A percentile compares a stretch with the other conserved stretches of the same genome.
Evolutionary conservation across 1,140 invertebrate genomes (phyloP).

Genomic region (Conopomorpha cramerella): DNA sequence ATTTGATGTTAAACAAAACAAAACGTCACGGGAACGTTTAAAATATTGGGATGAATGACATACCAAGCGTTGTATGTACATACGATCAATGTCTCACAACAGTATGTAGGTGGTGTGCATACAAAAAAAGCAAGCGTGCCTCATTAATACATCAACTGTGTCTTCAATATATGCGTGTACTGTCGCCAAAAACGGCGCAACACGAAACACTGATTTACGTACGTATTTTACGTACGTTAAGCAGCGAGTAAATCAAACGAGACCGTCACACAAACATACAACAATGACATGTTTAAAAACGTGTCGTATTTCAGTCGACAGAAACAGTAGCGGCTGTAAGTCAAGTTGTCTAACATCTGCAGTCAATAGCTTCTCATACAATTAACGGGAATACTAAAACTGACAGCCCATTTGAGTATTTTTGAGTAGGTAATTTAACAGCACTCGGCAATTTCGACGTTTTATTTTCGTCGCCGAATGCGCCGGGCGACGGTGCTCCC

Average conservation of each 20-base stretch:
- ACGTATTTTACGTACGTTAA: slow-evolving; percentile 1
- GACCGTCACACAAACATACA: too few relatives aligned
- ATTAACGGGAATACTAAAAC: slow-evolving; percentile 39
- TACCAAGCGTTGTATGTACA: slow-evolving; percentile 49
- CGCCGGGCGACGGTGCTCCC: slow-evolving; percentile 28
- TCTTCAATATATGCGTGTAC: slow-evolving; percentile 47
- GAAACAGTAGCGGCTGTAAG: slow-evolving; percentile 31
- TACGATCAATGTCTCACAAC: slow-evolving; percentile 57
- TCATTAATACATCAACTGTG: slow-evolving; percentile 60
- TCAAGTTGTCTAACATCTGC: slow-evolving; percentile 44
- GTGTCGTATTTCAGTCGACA: slow-evolving; percentile 43
- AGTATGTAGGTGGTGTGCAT: slow-evolving; percentile 21
- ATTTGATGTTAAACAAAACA: too few relatives aligned
- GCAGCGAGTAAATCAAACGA: too few relatives aligned
- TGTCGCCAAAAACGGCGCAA: slow-evolving; percentile 16
- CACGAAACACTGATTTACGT: neutral
- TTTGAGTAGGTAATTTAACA: slow-evolving; percentile 36
- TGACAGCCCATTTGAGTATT: slow-evolving; percentile 38
- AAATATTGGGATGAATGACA: slow-evolving; percentile 60
- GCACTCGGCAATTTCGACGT: slow-evolving; percentile 13
- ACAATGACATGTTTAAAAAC: slow-evolving; percentile 6
- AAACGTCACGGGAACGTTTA: slow-evolving; percentile 49
- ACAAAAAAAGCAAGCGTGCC: slow-evolving; percentile 49
- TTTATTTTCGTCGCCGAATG: slow-evolving; percentile 44
- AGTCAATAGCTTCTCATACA: slow-evolving; percentile 49